Evolutionary conservation across 2,797 vertebrate genomes (phyloP), one percentile per base, ranked within the genome.

Genomic region (Hephaestus fuliginosus): DNA sequence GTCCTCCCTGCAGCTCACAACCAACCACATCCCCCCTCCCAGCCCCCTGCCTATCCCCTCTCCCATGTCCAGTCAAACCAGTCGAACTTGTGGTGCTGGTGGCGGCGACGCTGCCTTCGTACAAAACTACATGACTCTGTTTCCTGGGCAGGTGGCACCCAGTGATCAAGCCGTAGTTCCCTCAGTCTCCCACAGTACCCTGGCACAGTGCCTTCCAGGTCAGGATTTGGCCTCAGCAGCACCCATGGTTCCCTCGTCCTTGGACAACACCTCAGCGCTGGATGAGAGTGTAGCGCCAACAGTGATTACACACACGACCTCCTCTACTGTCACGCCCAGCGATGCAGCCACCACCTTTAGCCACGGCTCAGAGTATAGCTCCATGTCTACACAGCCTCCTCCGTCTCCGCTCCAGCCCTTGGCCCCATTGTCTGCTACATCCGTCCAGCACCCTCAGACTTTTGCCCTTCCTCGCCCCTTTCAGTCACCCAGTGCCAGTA

Each of bases 301-400:
- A 0, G 96, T 97, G 75, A 97, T 96, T 78, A 97, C 97, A 1
- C 97, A 97, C 93, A 96, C 96, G 0, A 95, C 97, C 18, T 95
- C 97, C 0, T 93, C 97, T n/a, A 92, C 95, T 0, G 92, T 96
- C 58, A 96, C 95, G 0, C 94, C 95, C 17, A 95, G 94, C 0
- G 90, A 95, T 20, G 92, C 96, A 0, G 95, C 96, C 89, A 93
- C 96, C 86, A 95, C 96, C 87, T 96, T 97, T 88, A 96, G 96
- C 92, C 96, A 96, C 74, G 92, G 91, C 86, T 95, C 96, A 52
- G 95, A 95, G 2, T 93, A 88, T 53, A 48, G 80, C 86, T 89
- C 91, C 66, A 89, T 96, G 5, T 86, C 96, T 43, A 61, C 95
- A 36, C 92, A 89, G 12, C 70, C 67, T 4, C 76, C 78, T 66